These are phyloP conservation scores for Malacosoma neustria DNA, from an alignment of 2,888 invertebrate genomes.

Conservation along the genomic window DNA sequence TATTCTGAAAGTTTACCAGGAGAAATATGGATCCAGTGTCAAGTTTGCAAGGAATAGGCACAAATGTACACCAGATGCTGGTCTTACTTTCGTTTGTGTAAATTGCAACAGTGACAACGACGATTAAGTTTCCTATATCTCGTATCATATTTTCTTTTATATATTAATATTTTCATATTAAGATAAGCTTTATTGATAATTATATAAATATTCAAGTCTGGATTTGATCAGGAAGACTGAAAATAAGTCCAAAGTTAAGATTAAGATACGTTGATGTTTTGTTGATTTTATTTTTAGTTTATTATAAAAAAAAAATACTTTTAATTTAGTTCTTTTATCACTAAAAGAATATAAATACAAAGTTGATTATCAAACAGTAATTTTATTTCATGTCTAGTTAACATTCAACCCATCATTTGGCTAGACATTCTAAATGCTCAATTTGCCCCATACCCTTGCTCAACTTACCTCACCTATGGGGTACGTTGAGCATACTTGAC, in stretches of 20 bases:
- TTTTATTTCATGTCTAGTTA: slow-evolving; percentile 11
- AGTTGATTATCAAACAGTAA: slow-evolving; percentile 11
- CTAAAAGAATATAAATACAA: slow-evolving; percentile 11
- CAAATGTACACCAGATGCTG: slow-evolving; percentile 3
- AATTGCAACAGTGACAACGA: slow-evolving; percentile 4
- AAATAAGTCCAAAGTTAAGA: neutral
- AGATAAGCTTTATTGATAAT: slow-evolving; percentile 5
- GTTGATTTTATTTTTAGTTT: neutral
- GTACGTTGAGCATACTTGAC: slow-evolving; percentile 18
- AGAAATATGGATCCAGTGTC: slow-evolving; percentile 17
- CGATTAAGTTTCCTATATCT: slow-evolving; percentile 3
- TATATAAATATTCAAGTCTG: slow-evolving; percentile 8
- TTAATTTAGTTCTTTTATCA: slow-evolving; percentile 2
- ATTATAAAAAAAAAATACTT: neutral
- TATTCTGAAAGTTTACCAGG: slow-evolving; percentile 19
- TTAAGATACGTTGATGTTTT: slow-evolving; percentile 2
- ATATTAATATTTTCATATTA: no score
- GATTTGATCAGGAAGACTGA: slow-evolving; percentile 3
- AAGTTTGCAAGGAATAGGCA: slow-evolving; percentile 14
- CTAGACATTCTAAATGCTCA: slow-evolving; percentile 13
- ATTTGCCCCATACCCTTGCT: slow-evolving; percentile 19
- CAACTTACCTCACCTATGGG: slow-evolving; percentile 21
- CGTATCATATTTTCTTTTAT: slow-evolving; percentile 1
- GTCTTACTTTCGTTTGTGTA: slow-evolving; percentile 2
- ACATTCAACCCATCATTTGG: slow-evolving; percentile 9